Base-by-base conservation (phyloP, 37 sponge, comb jelly and placozoan species). In the Petrosia ficiformis region DNA sequence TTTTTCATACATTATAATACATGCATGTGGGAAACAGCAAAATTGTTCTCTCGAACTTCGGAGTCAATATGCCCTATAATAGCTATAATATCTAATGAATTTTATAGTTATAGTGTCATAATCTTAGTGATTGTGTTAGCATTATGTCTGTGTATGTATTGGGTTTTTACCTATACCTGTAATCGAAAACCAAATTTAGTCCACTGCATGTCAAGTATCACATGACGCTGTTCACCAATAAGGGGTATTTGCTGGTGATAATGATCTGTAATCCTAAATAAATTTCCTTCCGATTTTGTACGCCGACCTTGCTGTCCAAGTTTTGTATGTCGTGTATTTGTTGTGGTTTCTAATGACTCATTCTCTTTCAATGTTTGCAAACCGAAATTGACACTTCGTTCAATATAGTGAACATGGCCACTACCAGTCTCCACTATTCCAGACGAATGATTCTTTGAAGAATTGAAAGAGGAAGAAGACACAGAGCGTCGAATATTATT, bases 181-280 rank as follows among this genome's bases (percentile, higher is more conserved):
- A 61, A n/a, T 22, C 25, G 11, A n/a, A 61, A 61, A n/a, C 63
- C 63, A 61, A 61, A 61, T 22, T 22, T 8, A 26, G 63, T 61
- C 63, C 63, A 61, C 14, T 8, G 26, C 63, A 61, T 61, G n/a
- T 61, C 63, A 8, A 61, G 63, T 26, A 26, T 26, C n/a, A 61
- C 63, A 61, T 61, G 26, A 6, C 63, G 11, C 5, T 6, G 22
- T 22, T 61, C 63, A n/a, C 63, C 63, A 26, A 24, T 8, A 5
- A 29, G 63, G 6, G 63, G 63, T 61, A n/a, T n/a, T n/a, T 8
- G 25, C 8, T 48, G 54, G 54, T n/a, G n/a, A n/a, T n/a, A n/a
- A n/a, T n/a, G n/a, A n/a, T n/a, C n/a, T n/a, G n/a, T n/a, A n/a
- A n/a, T n/a, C n/a, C n/a, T n/a, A n/a, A n/a, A n/a, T 16, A 48